Evolutionary conservation across 2,113 vertebrate species (phyloP).

Genomic region (Ophthalmolycus amberensis): DNA sequence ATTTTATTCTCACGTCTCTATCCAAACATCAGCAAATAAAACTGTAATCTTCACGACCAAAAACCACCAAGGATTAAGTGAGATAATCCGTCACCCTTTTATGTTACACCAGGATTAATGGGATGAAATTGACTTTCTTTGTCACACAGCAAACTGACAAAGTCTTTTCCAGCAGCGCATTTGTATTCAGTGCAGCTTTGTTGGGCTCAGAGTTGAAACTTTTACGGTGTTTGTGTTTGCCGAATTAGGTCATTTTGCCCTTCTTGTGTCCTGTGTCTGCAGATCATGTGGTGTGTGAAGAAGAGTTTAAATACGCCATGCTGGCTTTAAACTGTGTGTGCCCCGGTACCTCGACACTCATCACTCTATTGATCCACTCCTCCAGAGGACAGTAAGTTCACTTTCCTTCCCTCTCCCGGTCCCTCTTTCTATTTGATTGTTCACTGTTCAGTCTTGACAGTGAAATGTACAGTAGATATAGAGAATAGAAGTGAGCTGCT

Average conservation of each 20-base stretch:
- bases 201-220: neutral
- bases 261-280: conserved; percentile 50
- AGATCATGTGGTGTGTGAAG: conserved; percentile 90
- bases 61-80: neutral
- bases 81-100: neutral
- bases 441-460: neutral
- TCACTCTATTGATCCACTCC: conserved; percentile 88
- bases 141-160: neutral
- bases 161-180: neutral
- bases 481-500: neutral
- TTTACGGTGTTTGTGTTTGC: neutral
- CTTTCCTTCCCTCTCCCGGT: neutral
- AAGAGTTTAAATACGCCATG: conserved; percentile 90
- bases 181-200: conserved; percentile 8
- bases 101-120: neutral
- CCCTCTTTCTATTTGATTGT: conserved; percentile 6
- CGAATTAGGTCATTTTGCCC: neutral
- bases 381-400: conserved; percentile 88
- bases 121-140: neutral
- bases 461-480: neutral
- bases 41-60: neutral
- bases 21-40: neutral
- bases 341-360: conserved; percentile 87
- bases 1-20: neutral
- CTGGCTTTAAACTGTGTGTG: conserved; percentile 89